Evolutionary conservation across 1,140 invertebrate genomes (phyloP).

Genomic region (Aphelinus certus): DNA sequence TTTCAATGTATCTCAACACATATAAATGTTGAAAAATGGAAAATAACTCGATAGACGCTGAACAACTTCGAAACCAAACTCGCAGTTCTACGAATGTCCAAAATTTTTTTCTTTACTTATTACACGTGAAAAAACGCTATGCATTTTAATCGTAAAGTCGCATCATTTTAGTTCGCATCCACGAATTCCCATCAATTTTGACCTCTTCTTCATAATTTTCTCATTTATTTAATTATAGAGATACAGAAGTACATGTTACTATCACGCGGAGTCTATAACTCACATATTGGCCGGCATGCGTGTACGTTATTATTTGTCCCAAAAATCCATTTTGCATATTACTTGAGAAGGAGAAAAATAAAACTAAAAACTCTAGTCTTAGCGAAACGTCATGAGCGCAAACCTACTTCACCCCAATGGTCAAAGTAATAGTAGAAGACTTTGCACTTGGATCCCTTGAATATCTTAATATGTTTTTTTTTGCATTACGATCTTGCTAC

Average conservation of each 20-base stretch:
- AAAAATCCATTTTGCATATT: not conserved
- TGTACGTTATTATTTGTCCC: constrained; percentile 12
- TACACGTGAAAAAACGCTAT: not conserved
- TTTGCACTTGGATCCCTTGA: constrained; percentile 7
- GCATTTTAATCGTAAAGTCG: not conserved
- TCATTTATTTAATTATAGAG: constrained; percentile 6
- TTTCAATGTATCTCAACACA: no score
- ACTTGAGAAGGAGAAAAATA: not conserved
- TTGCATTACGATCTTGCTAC: not conserved
- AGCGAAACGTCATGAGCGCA: constrained; percentile 32
- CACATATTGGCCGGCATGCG: constrained; percentile 19
- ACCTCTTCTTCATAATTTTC: not conserved
- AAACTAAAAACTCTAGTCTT: constrained; percentile 10
- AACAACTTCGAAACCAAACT: not conserved
- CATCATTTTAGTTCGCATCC: not conserved
- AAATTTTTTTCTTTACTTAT: not conserved
- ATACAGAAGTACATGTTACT: constrained; percentile 12
- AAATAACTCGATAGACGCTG: no score
- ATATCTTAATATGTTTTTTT: constrained; percentile 2
- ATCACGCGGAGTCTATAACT: constrained; percentile 27
- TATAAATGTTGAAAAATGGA: no score
- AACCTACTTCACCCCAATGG: not conserved
- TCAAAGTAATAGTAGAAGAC: no score
- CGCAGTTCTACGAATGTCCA: not conserved
- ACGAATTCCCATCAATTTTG: not conserved